Conservation (phyloP, 2,113 vertebrate species). For the Lucifuga dentata region DNA sequence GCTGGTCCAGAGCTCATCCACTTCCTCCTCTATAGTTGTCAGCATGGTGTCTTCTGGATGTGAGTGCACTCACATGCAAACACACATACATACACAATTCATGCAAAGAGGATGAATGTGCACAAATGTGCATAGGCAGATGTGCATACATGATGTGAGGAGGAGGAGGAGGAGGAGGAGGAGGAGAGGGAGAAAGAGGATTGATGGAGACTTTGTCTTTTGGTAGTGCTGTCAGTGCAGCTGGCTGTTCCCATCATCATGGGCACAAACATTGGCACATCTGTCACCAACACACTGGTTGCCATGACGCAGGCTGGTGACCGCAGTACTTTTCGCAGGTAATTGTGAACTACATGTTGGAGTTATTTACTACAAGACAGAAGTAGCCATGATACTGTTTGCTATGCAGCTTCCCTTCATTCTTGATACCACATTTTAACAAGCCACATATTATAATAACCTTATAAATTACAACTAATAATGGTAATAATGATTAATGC, state of each 20-base stretch:
- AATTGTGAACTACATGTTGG: conserved; percentile 19
- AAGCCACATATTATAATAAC: too few relatives aligned
- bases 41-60: conserved; percentile 97
- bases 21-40: conserved; percentile 95
- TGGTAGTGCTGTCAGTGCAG: conserved; percentile 87
- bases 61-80: conserved; percentile 79
- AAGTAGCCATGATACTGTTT: too few relatives aligned
- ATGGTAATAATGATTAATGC: too few relatives aligned
- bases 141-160: too few relatives aligned
- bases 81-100: neutral
- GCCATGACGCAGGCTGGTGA: conserved; percentile 94
- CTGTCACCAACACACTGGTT: conserved; percentile 95
- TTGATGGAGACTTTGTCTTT: conserved; percentile 23
- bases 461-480: too few relatives aligned
- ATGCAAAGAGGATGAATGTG: neutral
- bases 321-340: conserved; percentile 93
- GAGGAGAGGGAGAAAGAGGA: neutral
- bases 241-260: conserved; percentile 94
- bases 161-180: conserved; percentile 1
- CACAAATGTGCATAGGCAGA: too few relatives aligned
- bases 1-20: conserved; percentile 97
- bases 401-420: too few relatives aligned
- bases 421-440: too few relatives aligned
- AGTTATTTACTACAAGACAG: too few relatives aligned
- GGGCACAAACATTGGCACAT: conserved; percentile 98